Conservation (phyloP, 2,888 invertebrate species). For the Polydrusus pterygomalis region DNA sequence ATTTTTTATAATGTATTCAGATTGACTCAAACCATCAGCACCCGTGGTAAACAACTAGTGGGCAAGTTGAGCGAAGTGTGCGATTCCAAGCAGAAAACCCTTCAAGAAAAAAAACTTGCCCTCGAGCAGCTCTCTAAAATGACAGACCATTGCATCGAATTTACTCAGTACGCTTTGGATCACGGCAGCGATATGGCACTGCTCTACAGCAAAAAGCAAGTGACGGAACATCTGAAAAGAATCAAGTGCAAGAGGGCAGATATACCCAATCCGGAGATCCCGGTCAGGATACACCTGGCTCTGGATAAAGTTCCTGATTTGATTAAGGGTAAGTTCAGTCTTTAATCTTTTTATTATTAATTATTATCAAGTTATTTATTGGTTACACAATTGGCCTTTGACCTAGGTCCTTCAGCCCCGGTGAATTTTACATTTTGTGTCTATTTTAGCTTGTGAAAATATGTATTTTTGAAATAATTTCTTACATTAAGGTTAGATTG, state of each 20-base stretch:
- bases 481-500: too few species aligned
- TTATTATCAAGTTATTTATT: too few species aligned
- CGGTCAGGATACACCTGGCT: constrained; percentile 86
- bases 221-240: constrained; percentile 84
- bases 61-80: constrained; percentile 88
- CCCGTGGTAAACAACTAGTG: constrained; percentile 87
- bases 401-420: too few species aligned
- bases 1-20: constrained; percentile 67
- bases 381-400: too few species aligned
- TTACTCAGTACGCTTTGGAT: constrained; percentile 86
- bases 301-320: constrained; percentile 88
- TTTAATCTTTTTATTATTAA: too few species aligned
- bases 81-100: constrained; percentile 84
- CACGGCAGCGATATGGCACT: constrained; percentile 90
- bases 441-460: too few species aligned
- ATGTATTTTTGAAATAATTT: too few species aligned
- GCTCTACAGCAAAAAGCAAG: constrained; percentile 86
- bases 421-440: too few species aligned
- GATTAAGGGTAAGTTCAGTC: constrained; percentile 78
- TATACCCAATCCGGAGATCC: constrained; percentile 92
- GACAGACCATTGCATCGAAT: constrained; percentile 91
- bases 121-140: constrained; percentile 87
- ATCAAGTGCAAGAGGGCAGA: constrained; percentile 89
- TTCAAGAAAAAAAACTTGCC: constrained; percentile 89
- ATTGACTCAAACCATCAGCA: constrained; percentile 87